Evolutionary conservation across 2,797 vertebrate genomes (phyloP).

Genomic region (Cryptoprocta ferox): DNA sequence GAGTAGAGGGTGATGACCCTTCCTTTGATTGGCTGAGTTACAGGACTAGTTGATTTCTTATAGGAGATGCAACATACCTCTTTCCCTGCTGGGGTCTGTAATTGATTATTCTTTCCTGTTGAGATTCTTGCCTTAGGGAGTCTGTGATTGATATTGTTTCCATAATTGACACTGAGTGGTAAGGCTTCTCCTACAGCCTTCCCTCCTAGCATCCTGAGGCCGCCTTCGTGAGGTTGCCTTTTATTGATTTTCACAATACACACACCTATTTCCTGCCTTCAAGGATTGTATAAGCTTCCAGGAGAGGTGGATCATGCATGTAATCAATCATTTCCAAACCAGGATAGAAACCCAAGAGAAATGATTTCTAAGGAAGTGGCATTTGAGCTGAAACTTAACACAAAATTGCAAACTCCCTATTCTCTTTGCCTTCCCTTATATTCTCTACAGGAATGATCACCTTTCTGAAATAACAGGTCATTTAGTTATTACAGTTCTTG

Average conservation of each 20-base stretch:
- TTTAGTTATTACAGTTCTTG: background rate
- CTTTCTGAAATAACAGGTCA: background rate
- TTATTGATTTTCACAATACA: background rate
- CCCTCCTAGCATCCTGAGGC: background rate
- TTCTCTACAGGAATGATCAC: background rate
- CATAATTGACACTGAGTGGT: background rate
- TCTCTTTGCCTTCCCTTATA: background rate
- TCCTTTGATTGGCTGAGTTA: background rate
- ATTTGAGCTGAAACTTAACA: background rate
- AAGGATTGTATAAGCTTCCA: background rate
- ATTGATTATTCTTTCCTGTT: background rate
- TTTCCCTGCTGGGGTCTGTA: background rate
- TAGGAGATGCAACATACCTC: background rate
- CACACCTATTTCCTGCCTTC: background rate
- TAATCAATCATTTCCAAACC: background rate
- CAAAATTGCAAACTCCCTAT: background rate
- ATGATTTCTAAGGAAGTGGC: background rate
- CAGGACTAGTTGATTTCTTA: background rate
- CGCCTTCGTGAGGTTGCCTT: background rate
- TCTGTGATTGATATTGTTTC: background rate
- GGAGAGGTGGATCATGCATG: background rate
- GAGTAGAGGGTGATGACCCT: background rate
- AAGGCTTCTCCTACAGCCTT: background rate
- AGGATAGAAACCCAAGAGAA: background rate
- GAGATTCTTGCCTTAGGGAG: background rate